Conservation (phyloP, 2,113 vertebrate species). For the Ivindomyrus marchei region DNA sequence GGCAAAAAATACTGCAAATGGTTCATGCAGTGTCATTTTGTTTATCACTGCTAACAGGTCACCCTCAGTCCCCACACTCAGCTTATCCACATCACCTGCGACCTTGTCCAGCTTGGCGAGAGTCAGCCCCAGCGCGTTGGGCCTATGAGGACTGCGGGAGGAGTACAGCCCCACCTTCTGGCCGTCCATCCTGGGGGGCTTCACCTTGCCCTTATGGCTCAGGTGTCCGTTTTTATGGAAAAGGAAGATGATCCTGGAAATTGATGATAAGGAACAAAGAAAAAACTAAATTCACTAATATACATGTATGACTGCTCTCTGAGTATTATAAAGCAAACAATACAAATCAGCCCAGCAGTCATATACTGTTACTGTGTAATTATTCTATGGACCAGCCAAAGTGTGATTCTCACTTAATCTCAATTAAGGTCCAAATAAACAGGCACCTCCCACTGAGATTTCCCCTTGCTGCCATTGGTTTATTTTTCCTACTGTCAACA, state of each 20-base stretch:
- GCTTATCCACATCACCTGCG: slow-evolving; percentile 56
- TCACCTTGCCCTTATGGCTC: slow-evolving; percentile 78
- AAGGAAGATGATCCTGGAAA: slow-evolving; percentile 75
- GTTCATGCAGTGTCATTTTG: not conserved
- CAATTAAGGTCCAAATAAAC: not conserved
- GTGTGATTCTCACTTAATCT: not conserved
- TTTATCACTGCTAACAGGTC: not conserved
- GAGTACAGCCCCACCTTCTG: slow-evolving; percentile 74
- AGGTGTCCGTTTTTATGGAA: slow-evolving; percentile 83
- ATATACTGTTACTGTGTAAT: not conserved
- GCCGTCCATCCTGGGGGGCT: slow-evolving; percentile 75
- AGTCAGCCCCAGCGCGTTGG: slow-evolving; percentile 75
- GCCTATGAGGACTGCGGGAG: slow-evolving; percentile 78
- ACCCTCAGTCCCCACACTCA: not conserved
- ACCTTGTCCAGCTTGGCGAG: slow-evolving; percentile 72
- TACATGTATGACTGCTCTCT: not conserved
- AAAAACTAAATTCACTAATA: not conserved
- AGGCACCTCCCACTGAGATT: not conserved
- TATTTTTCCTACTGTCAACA: not conserved
- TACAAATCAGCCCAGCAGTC: not conserved
- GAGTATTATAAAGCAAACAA: not conserved
- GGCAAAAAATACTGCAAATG: not conserved
- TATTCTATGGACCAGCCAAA: not conserved
- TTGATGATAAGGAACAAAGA: not conserved
- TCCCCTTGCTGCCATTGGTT: not conserved